These are phyloP conservation scores for Calcarius lapponicus DNA, from an alignment of 2,797 vertebrate species.

Conservation along the genomic window DNA sequence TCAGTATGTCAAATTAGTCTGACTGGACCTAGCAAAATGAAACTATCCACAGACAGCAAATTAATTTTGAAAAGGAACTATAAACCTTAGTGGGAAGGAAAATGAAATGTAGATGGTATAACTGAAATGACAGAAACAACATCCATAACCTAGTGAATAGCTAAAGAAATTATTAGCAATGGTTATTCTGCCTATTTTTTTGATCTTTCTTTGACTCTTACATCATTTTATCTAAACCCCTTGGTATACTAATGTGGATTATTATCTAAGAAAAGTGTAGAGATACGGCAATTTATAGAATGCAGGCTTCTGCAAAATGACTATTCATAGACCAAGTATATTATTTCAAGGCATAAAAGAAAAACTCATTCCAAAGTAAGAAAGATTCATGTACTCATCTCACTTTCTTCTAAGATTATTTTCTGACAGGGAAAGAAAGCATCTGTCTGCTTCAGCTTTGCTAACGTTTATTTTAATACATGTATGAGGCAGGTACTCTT, in stretches of 20 bases:
- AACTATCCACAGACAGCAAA: neutral
- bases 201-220: neutral
- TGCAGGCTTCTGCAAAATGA: neutral
- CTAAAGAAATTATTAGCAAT: neutral
- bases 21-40: neutral
- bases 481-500: neutral
- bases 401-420: neutral
- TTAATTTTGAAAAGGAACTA: conserved; percentile 2
- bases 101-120: neutral
- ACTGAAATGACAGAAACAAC: conserved; percentile 15
- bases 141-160: neutral
- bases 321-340: neutral
- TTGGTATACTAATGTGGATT: neutral
- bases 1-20: neutral
- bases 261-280: neutral
- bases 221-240: neutral
- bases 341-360: neutral
- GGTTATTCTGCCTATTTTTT: neutral
- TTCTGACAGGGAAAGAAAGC: neutral
- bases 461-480: neutral
- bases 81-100: neutral
- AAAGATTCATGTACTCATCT: neutral
- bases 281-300: neutral
- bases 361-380: neutral
- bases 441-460: neutral